Evolutionary conservation across 2,888 invertebrate species (phyloP), one percentile per base, ranked within the genome.

Genomic region (Erebia epiphron): DNA sequence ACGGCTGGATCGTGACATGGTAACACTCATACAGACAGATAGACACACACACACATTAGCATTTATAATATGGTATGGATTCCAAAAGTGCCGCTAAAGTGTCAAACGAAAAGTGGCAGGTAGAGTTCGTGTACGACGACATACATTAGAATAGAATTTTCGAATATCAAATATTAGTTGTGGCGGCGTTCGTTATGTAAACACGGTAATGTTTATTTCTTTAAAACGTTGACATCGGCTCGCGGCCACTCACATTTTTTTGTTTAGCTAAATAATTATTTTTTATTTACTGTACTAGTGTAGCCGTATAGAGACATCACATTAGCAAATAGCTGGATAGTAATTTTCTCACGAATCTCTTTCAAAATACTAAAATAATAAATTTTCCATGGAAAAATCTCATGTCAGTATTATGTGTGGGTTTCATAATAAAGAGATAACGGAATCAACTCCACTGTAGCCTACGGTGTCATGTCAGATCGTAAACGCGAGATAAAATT

Each of bases 111-210:
- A 86, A 82, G 73, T 73, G 75, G 76, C 79, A 76, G 78, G 75
- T 76, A 76, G 75, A 75, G 80, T 80, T 82, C 80, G 82, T 87
- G 87, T 87, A 85, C 86, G 83, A 82, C 88, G 86, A 91, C 91
- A 91, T 86, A 91, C 90, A 90, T 91, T 90, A 90, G 91, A 91
- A 92, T 90, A 90, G 91, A 90, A 90, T 92, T 92, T 93, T 93
- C 91, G 89, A 92, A 92, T 87, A 88, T 89, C 88, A 87, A 93
- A 93, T 92, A 93, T 93, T 93, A 83, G 84, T 88, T 86, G 86
- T 91, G 88, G 88, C 90, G 89, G 87, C 89, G 92, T 90, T 87
- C 92, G 89, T 86, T 91, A 80, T 83, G 87, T 86, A 91, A 89
- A 92, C 91, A 91, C 85, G 8, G 85, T 88, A 85, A 90, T 92